phyloP scores from a whole-genome alignment of 2,797 vertebrate genomes.

The Monodelphis domestica region DNA sequence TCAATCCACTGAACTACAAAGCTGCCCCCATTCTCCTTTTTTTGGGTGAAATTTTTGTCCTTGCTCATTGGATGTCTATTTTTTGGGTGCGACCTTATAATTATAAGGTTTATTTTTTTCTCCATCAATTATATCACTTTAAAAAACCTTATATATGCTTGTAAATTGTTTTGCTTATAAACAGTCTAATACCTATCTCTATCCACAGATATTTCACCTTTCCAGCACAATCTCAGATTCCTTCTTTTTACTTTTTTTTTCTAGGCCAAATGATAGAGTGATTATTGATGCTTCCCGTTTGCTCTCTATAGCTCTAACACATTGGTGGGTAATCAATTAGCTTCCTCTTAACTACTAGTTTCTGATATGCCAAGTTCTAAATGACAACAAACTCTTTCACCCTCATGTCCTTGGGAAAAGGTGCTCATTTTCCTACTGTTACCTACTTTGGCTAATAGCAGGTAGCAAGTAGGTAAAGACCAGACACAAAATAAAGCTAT shows the following conservation, averaged over 20 bases:
- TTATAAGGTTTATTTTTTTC: background rate
- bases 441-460: slow-evolving; percentile 14
- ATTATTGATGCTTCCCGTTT: background rate
- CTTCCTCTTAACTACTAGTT: background rate
- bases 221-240: background rate
- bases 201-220: background rate
- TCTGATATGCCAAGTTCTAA: slow-evolving; percentile 15
- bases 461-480: background rate
- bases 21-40: background rate
- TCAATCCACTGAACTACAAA: no score
- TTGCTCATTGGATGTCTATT: background rate
- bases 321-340: background rate
- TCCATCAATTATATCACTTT: background rate
- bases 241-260: background rate
- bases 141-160: background rate
- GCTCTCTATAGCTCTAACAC: background rate
- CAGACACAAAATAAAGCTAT: background rate
- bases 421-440: background rate
- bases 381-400: background rate
- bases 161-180: background rate
- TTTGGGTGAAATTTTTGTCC: background rate
- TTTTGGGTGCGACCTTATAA: background rate
- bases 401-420: slow-evolving; percentile 28
- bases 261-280: background rate
- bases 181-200: background rate